Percentiles rank a stretch among this genome's conserved stretches.
Conservation (phyloP, 2,113 vertebrate species). For the Nesospiza acunhae region DNA sequence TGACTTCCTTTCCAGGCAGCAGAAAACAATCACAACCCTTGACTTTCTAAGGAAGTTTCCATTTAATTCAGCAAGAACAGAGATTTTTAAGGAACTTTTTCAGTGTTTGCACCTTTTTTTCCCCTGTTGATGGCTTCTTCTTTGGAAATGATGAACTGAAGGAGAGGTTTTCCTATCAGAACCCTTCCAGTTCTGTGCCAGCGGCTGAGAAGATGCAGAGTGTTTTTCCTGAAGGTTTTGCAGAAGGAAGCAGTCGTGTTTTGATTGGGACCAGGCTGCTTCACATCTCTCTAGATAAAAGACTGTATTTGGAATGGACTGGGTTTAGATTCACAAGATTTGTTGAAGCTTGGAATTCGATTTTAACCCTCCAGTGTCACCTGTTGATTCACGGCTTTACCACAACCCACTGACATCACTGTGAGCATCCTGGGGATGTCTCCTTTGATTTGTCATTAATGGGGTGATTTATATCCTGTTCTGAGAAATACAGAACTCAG, state of each 20-base stretch:
- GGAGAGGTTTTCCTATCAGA: not conserved
- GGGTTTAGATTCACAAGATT: not conserved
- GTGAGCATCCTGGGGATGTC: conserved; percentile 38
- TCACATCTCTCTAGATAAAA: conserved; percentile 44
- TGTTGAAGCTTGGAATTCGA: not conserved
- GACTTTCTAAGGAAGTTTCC: conserved; percentile 18
- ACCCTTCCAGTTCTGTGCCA: not conserved
- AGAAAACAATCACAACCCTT: not conserved
- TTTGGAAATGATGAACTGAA: not conserved
- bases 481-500: not conserved
- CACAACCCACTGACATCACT: conserved; percentile 74
- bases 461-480: conserved; percentile 67
- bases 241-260: conserved; percentile 45
- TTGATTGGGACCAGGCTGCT: not conserved
- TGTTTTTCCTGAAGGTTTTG: conserved; percentile 54
- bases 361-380: conserved; percentile 7
- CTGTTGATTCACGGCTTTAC: conserved; percentile 67
- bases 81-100: not conserved
- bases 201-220: not conserved
- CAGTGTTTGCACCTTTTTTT: not conserved
- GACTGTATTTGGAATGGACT: not conserved
- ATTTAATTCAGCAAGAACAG: not conserved
- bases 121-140: not conserved
- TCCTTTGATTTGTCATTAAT: conserved; percentile 40
- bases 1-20: not conserved